Percentiles rank a stretch among this genome's conserved stretches.
phyloP scores from a whole-genome alignment of 2,888 invertebrate species.

The Pardosa pseudoannulata region DNA sequence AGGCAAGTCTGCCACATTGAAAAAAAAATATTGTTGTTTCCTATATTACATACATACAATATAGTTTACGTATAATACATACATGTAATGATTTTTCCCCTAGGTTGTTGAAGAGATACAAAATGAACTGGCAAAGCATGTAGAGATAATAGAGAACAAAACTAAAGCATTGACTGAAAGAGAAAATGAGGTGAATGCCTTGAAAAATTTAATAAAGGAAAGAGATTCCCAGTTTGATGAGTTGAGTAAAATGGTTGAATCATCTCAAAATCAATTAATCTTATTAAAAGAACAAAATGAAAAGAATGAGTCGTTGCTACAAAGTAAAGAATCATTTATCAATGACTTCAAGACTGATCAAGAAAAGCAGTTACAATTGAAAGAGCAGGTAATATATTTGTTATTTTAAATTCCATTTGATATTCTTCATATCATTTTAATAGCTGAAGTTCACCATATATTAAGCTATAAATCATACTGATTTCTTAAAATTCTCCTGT shows the following conservation, averaged over 20 bases:
- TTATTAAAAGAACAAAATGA: slow-evolving; percentile 30
- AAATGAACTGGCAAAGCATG: slow-evolving; percentile 30
- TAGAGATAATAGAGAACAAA: slow-evolving; percentile 11
- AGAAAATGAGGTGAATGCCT: slow-evolving; percentile 23
- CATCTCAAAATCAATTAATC: slow-evolving; percentile 26
- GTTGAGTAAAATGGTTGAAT: slow-evolving; percentile 33
- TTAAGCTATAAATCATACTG: background rate
- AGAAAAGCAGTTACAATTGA: slow-evolving; percentile 36
- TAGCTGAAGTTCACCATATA: background rate
- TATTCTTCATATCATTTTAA: background rate
- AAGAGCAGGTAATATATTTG: slow-evolving; percentile 7
- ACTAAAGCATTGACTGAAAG: slow-evolving; percentile 19
- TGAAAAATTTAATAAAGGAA: slow-evolving; percentile 30
- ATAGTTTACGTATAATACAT: too few species aligned
- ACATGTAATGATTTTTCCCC: too few species aligned
- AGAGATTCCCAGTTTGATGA: slow-evolving; percentile 58
- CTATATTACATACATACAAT: too few species aligned
- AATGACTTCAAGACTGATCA: slow-evolving; percentile 48
- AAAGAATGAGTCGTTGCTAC: slow-evolving; percentile 30
- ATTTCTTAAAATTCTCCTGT: too few species aligned
- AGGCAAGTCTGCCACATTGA: too few species aligned
- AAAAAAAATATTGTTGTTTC: too few species aligned
- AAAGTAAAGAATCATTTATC: slow-evolving; percentile 48
- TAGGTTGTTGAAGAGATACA: slow-evolving; percentile 30
- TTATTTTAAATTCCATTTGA: background rate